A percentile compares a stretch with the other conserved stretches of the same genome.
Conservation (phyloP, 2,113 vertebrate genomes). For the Cervus canadensis region DNA sequence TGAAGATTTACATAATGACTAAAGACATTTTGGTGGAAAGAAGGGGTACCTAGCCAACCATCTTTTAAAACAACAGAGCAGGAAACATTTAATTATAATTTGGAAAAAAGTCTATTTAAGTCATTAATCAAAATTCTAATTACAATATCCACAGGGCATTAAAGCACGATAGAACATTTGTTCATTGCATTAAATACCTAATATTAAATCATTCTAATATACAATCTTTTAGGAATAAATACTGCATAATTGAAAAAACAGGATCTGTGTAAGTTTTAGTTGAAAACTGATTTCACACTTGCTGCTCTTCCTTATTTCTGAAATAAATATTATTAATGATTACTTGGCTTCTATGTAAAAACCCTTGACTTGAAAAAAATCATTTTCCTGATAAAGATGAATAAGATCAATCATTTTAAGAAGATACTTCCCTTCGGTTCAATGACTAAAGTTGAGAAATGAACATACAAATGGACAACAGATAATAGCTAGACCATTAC, state of each 20-base stretch:
- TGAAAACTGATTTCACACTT: slow-evolving; percentile 57
- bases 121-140: slow-evolving; percentile 72
- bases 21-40: slow-evolving; percentile 44
- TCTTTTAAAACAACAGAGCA: slow-evolving; percentile 60
- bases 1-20: slow-evolving; percentile 72
- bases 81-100: slow-evolving; percentile 69
- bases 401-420: background rate
- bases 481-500: background rate
- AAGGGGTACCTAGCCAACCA: slow-evolving; percentile 39
- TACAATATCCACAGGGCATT: slow-evolving; percentile 59
- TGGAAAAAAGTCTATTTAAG: slow-evolving; percentile 57
- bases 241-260: slow-evolving; percentile 44
- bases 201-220: slow-evolving; percentile 59
- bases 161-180: slow-evolving; percentile 63
- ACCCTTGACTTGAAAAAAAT: background rate
- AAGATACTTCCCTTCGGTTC: background rate
- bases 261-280: background rate
- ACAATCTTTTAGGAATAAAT: slow-evolving; percentile 50
- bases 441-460: background rate
- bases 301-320: slow-evolving; percentile 48
- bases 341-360: slow-evolving; percentile 17
- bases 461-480: background rate
- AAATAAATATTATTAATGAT: slow-evolving; percentile 44
- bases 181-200: slow-evolving; percentile 54
- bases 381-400: slow-evolving; percentile 1